Evolutionary conservation across 30 jellyfish, hydroid and myxozoan species (phyloP).

Genomic region (Aurelia aurita complex sp. Pacific): DNA sequence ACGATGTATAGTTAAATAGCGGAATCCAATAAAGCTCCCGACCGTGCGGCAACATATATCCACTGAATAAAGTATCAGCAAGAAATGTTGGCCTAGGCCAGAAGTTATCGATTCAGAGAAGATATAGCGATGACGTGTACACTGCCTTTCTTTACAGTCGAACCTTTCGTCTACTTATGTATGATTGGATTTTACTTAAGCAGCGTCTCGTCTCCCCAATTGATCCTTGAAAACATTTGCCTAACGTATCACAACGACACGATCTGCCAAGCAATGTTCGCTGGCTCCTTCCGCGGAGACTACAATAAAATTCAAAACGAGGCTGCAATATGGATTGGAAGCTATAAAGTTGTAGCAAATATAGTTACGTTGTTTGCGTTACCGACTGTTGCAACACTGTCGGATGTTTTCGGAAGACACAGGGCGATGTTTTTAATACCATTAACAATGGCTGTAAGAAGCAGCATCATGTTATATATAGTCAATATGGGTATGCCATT

Average conservation of each 20-base stretch:
- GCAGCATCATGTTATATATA: slow-evolving; percentile 16
- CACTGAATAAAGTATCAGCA: no score
- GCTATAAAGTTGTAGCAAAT: not conserved
- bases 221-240: slow-evolving; percentile 39
- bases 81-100: no score
- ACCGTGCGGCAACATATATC: no score
- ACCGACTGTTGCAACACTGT: slow-evolving; percentile 28
- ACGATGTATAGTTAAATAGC: no score
- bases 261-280: slow-evolving; percentile 31
- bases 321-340: slow-evolving; percentile 29
- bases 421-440: slow-evolving; percentile 35
- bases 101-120: no score
- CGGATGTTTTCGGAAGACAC: slow-evolving; percentile 30
- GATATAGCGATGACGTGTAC: not conserved
- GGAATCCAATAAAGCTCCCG: no score
- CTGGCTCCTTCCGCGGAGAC: slow-evolving; percentile 2
- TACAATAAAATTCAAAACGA: slow-evolving; percentile 21
- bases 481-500: slow-evolving; percentile 12
- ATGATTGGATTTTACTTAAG: slow-evolving; percentile 34
- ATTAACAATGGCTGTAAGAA: not conserved
- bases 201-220: slow-evolving; percentile 22
- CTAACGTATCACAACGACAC: slow-evolving; percentile 1
- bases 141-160: slow-evolving; percentile 27
- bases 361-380: slow-evolving; percentile 11
- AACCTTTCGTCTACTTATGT: slow-evolving; percentile 33